Base-by-base conservation (phyloP, 2,797 vertebrate species). In the Thripadectes ignobilis region DNA sequence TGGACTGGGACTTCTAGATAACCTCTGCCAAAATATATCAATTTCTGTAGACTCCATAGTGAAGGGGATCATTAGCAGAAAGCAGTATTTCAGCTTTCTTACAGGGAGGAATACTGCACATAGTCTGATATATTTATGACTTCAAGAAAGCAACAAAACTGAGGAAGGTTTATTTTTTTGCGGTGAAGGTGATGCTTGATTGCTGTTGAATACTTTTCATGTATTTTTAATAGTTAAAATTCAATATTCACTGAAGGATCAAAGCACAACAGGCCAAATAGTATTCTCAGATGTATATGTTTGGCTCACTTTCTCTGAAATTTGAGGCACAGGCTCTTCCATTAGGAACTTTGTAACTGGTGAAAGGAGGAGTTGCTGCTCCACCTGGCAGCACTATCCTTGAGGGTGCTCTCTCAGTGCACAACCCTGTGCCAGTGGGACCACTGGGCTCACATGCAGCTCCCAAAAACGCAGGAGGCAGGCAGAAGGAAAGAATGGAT, bases 181-280 rank as follows among this genome's bases (percentile, higher is more conserved):
- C 55, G 68, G 82, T 86, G 88, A 91, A 96, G 92, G 91, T 94
- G 92, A 85, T 68, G 78, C 91, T 78, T 93, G 95, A 92, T 94
- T 93, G 81, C 84, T 68, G 72, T 77, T 95, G 93, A 94, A 94
- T 83, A 82, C 91, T 94, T 97, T 96, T 97, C 75, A 96, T 97
- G 91, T 94, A 96, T 97, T 96, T 96, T 96, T 95, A 95, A 95
- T 93, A 66, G 91, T 90, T 82, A 95, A 95, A 97, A 92, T 96
- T 89, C 96, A 94, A 97, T 96, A 96, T 92, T 94, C 95, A 91
- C 91, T 88, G 87, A 91, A 93, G 66, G 94, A 96, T 95, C 95
- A 95, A 94, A 96, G 93, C 71, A 88, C 72, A 85, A 95, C 76
- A 90, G 94, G 62, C 69, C 81, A 91, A 93, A 92, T 94, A 93